These are phyloP conservation scores for Drosophila kurseongensis DNA, from an alignment of 1,140 invertebrate genomes.

Conservation along the genomic window DNA sequence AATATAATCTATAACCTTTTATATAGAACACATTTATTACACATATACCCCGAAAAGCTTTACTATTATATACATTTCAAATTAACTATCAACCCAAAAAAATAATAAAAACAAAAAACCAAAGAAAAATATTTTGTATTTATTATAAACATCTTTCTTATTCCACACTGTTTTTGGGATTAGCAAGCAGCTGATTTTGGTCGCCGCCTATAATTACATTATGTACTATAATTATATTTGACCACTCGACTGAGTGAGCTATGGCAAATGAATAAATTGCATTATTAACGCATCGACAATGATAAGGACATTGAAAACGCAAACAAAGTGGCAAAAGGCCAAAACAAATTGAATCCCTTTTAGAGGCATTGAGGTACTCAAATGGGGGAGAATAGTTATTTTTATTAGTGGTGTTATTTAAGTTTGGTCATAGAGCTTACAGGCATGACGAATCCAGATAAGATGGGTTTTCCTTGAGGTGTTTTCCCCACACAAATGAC, in stretches of 20 bases:
- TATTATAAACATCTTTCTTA: not conserved
- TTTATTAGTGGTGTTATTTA: not conserved
- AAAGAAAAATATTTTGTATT: not conserved
- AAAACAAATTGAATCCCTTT: constrained; percentile 14
- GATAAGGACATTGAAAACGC: constrained; percentile 9
- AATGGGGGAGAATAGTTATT: not conserved
- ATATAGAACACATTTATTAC: not conserved
- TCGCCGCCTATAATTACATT: constrained; percentile 13
- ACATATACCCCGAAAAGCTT: not conserved
- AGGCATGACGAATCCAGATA: constrained; percentile 25
- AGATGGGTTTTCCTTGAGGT: constrained; percentile 21
- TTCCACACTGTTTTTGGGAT: not conserved
- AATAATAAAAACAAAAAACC: constrained; percentile 8
- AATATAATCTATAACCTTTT: constrained; percentile 1
- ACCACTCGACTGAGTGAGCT: constrained; percentile 6
- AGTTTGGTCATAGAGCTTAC: not conserved
- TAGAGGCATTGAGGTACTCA: not conserved
- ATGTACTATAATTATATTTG: constrained; percentile 28
- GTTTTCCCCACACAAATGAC: constrained; percentile 28
- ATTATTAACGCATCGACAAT: constrained; percentile 17
- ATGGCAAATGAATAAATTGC: constrained; percentile 22
- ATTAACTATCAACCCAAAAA: not conserved
- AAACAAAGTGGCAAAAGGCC: not conserved
- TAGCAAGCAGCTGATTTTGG: constrained; percentile 8
- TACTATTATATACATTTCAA: constrained; percentile 5